Conservation (phyloP, 2,113 vertebrate species). For the Pao palembangensis region DNA sequence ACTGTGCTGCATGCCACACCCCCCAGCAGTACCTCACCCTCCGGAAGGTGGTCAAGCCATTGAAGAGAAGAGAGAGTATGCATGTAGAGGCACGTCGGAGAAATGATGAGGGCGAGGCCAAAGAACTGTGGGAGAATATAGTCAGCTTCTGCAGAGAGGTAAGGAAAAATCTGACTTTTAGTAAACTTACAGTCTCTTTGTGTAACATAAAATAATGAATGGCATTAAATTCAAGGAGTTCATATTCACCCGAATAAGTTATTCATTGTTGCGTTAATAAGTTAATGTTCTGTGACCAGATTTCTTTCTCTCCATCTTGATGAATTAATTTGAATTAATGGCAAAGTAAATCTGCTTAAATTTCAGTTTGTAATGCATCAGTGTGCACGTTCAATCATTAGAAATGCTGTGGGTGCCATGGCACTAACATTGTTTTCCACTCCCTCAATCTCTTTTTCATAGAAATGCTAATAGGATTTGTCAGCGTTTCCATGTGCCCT, state of each 20-base stretch:
- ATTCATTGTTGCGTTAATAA: no score
- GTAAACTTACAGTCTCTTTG: background rate
- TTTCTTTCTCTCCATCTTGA: background rate
- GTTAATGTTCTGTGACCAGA: no score
- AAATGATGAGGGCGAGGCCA: slow-evolving; percentile 94
- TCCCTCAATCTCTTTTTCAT: slow-evolving; percentile 40
- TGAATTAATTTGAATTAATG: slow-evolving; percentile 1
- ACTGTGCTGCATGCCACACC: slow-evolving; percentile 92
- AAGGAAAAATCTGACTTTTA: slow-evolving; percentile 36
- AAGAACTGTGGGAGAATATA: slow-evolving; percentile 95
- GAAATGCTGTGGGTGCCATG: slow-evolving; percentile 21
- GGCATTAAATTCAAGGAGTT: background rate
- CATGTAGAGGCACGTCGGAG: slow-evolving; percentile 89
- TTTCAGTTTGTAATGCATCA: slow-evolving; percentile 16
- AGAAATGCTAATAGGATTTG: slow-evolving; percentile 51
- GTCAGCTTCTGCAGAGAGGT: slow-evolving; percentile 96
- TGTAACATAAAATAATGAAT: background rate
- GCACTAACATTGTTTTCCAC: slow-evolving; percentile 26
- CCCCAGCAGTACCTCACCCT: slow-evolving; percentile 86
- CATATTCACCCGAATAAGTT: no score
- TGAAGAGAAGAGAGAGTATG: slow-evolving; percentile 91
- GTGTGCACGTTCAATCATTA: slow-evolving; percentile 21
- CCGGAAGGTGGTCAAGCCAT: slow-evolving; percentile 78
- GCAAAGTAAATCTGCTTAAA: background rate
- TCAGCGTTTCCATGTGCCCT: slow-evolving; percentile 39